Conservation (phyloP, 2,888 invertebrate species). For the Cerceris ruficornis region DNA sequence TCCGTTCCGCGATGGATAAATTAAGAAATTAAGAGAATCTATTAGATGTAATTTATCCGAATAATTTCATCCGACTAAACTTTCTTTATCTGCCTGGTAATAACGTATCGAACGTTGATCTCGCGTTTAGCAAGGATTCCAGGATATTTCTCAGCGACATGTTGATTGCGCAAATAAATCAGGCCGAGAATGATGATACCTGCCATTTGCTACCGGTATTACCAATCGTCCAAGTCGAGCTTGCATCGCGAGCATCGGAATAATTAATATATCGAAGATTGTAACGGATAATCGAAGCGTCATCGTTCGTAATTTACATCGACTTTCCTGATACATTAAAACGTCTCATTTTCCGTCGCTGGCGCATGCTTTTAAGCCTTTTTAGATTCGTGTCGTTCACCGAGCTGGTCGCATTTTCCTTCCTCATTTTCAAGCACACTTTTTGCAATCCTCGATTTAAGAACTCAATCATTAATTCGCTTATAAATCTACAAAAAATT, state of each 20-base stretch:
- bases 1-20: too few relatives aligned
- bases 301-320: neutral
- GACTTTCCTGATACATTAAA: neutral
- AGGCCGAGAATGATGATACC: slow-evolving; percentile 4
- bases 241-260: neutral
- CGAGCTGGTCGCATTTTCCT: too few relatives aligned
- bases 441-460: too few relatives aligned
- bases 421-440: too few relatives aligned
- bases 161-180: slow-evolving; percentile 5
- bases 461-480: too few relatives aligned
- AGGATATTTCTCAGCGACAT: neutral
- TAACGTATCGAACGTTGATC: too few relatives aligned
- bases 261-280: neutral
- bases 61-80: too few relatives aligned
- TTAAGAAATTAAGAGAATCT: too few relatives aligned
- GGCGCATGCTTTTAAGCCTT: neutral
- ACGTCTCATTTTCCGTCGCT: neutral
- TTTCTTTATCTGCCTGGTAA: too few relatives aligned
- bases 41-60: too few relatives aligned
- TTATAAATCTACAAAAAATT: too few relatives aligned
- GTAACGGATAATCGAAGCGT: slow-evolving; percentile 2
- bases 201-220: slow-evolving; percentile 26
- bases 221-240: slow-evolving; percentile 1
- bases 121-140: neutral
- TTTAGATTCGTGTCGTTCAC: too few relatives aligned